phyloP scores from a whole-genome alignment of 1,140 invertebrate species.

The Asobara japonica region DNA sequence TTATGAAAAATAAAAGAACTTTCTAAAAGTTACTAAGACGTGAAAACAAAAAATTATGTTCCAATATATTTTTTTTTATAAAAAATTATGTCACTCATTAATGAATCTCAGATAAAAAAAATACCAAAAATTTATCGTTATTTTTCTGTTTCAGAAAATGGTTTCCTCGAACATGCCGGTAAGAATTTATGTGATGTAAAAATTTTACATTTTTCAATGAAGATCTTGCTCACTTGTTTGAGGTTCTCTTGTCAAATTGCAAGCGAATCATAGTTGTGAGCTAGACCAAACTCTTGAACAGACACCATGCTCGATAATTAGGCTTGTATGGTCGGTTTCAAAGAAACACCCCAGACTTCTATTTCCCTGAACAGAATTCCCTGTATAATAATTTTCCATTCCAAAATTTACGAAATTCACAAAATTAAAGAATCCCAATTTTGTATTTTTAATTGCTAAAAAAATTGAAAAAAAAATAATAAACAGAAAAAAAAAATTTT shows the following conservation, averaged over 20 bases:
- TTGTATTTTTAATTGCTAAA: too few species aligned
- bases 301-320: slow-evolving; percentile 57
- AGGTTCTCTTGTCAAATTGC: too few species aligned
- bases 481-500: too few species aligned
- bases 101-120: neutral
- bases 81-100: neutral
- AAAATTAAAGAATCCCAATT: too few species aligned
- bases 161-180: slow-evolving; percentile 56
- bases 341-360: slow-evolving; percentile 56
- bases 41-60: too few species aligned
- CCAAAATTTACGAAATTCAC: too few species aligned
- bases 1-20: too few species aligned
- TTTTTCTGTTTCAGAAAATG: slow-evolving; percentile 49
- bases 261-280: slow-evolving; percentile 44
- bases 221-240: slow-evolving; percentile 35
- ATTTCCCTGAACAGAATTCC: too few species aligned
- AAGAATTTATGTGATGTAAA: slow-evolving; percentile 44
- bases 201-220: slow-evolving; percentile 42
- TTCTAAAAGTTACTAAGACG: too few species aligned
- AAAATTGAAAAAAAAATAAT: too few species aligned
- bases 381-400: too few species aligned
- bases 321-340: slow-evolving; percentile 54
- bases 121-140: neutral
- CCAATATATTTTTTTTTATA: neutral
- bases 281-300: slow-evolving; percentile 59